These are phyloP conservation scores for Margaritifera margaritifera DNA, from an alignment of 2,888 invertebrate species.

Conservation along the genomic window DNA sequence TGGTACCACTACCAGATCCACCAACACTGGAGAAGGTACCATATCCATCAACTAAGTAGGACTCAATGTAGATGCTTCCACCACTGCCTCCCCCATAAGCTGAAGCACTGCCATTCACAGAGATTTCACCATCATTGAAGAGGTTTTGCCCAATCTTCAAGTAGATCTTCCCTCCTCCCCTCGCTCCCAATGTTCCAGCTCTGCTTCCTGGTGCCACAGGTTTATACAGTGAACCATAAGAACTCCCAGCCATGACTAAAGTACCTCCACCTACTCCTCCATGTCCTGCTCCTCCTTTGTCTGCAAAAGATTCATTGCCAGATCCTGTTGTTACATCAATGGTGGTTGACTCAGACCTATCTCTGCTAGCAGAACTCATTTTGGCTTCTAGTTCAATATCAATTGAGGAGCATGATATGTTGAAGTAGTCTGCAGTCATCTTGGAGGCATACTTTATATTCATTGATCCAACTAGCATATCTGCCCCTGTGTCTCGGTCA, in stretches of 20 bases:
- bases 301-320: conserved; percentile 40
- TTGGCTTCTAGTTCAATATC: conserved; percentile 50
- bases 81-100: conserved; percentile 58
- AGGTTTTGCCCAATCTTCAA: conserved; percentile 44
- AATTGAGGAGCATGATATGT: conserved; percentile 42
- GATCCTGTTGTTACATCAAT: conserved; percentile 43
- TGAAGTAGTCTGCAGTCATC: conserved; percentile 51
- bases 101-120: conserved; percentile 47
- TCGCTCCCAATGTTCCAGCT: conserved; percentile 39
- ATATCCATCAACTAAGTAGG: conserved; percentile 50
- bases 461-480: conserved; percentile 45
- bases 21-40: conserved; percentile 47
- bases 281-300: conserved; percentile 54
- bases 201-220: conserved; percentile 50
- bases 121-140: conserved; percentile 54
- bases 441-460: conserved; percentile 49
- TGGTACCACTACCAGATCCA: conserved; percentile 35
- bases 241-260: conserved; percentile 24
- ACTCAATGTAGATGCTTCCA: conserved; percentile 51
- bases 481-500: conserved; percentile 50
- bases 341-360: conserved; percentile 34
- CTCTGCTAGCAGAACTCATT: conserved; percentile 43
- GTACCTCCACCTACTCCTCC: conserved; percentile 34
- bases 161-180: conserved; percentile 52
- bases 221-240: conserved; percentile 55